phyloP scores from a whole-genome alignment of 2,113 vertebrate genomes.

The Microtus richardsoni region DNA sequence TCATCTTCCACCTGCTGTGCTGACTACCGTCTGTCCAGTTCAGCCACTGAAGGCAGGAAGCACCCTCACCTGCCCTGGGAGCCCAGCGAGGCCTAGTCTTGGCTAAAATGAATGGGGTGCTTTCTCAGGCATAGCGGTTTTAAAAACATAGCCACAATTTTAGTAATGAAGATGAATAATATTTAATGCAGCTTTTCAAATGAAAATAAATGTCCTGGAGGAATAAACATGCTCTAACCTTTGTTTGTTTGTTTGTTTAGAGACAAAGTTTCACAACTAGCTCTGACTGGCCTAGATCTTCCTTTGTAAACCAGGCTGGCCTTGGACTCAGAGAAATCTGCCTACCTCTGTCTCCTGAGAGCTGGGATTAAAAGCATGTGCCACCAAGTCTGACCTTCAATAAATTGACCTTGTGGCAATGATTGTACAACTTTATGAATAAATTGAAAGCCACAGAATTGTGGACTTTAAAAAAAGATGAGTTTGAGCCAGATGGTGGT shows the following conservation, averaged over 20 bases:
- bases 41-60: conserved; percentile 9
- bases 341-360: background rate
- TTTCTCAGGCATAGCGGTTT: background rate
- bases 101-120: background rate
- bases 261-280: background rate
- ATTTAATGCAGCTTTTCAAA: conserved; percentile 33
- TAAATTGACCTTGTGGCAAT: background rate
- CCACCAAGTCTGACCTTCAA: background rate
- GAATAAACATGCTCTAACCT: background rate
- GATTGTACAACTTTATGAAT: background rate
- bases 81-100: background rate
- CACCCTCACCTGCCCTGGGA: background rate
- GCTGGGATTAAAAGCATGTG: background rate
- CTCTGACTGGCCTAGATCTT: background rate
- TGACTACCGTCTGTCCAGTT: background rate
- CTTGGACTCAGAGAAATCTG: background rate
- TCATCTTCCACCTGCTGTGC: background rate
- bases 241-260: background rate
- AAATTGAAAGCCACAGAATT: too few species aligned
- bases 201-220: conserved; percentile 25
- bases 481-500: too few species aligned
- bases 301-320: background rate
- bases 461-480: background rate
- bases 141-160: background rate
- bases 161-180: background rate